A percentile compares a stretch with the other conserved stretches of the same genome.
Evolutionary conservation across 2,113 vertebrate genomes (phyloP).

Genomic region (Procavia capensis): DNA sequence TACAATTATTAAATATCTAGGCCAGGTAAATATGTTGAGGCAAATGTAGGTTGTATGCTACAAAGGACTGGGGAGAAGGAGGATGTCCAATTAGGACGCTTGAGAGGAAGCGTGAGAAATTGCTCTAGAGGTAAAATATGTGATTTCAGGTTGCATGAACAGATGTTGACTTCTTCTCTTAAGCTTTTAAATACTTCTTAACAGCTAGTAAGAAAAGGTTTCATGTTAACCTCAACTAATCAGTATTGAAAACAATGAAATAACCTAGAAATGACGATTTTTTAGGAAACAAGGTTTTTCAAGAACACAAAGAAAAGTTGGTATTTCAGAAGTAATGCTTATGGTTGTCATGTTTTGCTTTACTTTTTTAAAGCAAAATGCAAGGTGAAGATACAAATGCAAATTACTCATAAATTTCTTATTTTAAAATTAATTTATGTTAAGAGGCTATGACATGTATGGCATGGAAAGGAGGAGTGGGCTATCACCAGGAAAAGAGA

Average conservation of each 20-base stretch:
- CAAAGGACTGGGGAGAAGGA: not conserved
- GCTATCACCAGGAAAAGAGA: too few relatives aligned
- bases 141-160: not conserved
- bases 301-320: not conserved
- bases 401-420: fast-evolving
- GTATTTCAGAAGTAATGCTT: not conserved
- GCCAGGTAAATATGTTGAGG: not conserved
- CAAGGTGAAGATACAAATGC: not conserved
- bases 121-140: not conserved
- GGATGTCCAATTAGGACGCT: not conserved
- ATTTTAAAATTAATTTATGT: fast-evolving
- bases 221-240: constrained; percentile 4
- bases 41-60: not conserved
- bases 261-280: fast-evolving
- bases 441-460: too few relatives aligned
- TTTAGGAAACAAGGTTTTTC: not conserved
- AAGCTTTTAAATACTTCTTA: not conserved
- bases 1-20: not conserved
- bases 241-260: not conserved
- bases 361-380: not conserved
- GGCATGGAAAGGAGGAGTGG: too few relatives aligned
- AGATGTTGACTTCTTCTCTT: not conserved
- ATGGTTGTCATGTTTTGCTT: not conserved
- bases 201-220: constrained; percentile 42
- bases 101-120: not conserved